Base-by-base conservation (phyloP, 2,797 vertebrate species). In the Darevskia nairensis region DNA sequence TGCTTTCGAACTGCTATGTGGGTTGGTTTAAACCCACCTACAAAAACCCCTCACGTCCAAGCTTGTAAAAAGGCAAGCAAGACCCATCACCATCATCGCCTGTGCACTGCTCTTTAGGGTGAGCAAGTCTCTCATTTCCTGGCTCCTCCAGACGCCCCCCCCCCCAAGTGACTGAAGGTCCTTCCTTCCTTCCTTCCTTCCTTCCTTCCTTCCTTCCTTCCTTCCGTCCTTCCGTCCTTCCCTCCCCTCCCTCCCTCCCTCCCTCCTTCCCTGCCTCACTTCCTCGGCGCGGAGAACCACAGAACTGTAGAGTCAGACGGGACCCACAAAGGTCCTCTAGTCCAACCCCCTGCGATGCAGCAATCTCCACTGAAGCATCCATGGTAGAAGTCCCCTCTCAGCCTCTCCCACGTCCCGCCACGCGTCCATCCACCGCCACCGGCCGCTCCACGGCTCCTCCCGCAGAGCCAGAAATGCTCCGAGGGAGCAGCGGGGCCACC, bases 161-260 rank as follows among this genome's bases (percentile, higher is more conserved):
- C 11, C 50, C 50, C 50, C 50, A 4, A 15, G 50, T 55, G 13
- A 68, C 6, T 23, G 23, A 21, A 68, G 23, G 8, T 4, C 4
- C 8, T 25, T 1, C 13, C 29, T 8, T 6, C 11, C 66, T 69
- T 1, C 11, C 29, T 29, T 1, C 1, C 4, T 27, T 4, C 4
- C 29, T 9, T 1, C 9, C 29, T 27, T 9, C 27, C 29, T 2
- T 9, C 27, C 7, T 2, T 4, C 25, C 17, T 15, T 2, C 0
- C 4, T 35, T 35, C 50, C 19, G 6, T 32, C 23, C 8, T 23
- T 39, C 59, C 59, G 7, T 27, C 35, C 29, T 25, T 27, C 41
- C 21, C 41, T 77, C 11, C 15, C 50, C 17, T 15, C 3, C 0
- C 4, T 35, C 59, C 50, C 19, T 32, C 23, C 8, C n/a, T 39